phyloP scores from a whole-genome alignment of 2,888 invertebrate species.

The Amiota mariae region DNA sequence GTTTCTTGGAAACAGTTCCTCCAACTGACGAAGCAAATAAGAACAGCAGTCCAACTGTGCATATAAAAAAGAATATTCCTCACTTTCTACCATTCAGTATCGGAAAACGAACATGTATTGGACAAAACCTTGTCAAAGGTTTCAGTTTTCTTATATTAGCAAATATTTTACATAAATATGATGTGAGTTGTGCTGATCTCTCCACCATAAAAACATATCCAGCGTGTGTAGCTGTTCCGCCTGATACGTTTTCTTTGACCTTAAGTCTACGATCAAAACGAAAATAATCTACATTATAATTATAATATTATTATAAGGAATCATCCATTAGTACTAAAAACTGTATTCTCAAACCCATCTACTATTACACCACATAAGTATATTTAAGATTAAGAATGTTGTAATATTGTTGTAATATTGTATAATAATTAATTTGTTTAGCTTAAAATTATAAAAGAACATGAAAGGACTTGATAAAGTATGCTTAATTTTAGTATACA shows the following conservation, averaged over 20 bases:
- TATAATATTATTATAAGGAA: too few species aligned
- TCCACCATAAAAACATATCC: constrained; percentile 77
- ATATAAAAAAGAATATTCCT: constrained; percentile 76
- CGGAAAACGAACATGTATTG: constrained; percentile 87
- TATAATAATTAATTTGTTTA: too few species aligned
- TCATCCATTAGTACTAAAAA: too few species aligned
- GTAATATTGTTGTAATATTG: too few species aligned
- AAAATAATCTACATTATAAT: not conserved
- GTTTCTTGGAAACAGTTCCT: constrained; percentile 77
- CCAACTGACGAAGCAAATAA: not conserved
- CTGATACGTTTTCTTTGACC: constrained; percentile 80
- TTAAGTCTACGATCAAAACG: constrained; percentile 70
- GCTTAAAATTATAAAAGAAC: too few species aligned
- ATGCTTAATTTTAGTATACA: too few species aligned
- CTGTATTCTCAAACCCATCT: not conserved
- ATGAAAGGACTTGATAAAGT: too few species aligned
- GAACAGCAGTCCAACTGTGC: constrained; percentile 42
- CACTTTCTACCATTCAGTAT: constrained; percentile 89
- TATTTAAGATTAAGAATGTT: too few species aligned
- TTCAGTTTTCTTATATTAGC: constrained; percentile 83
- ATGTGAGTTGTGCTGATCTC: constrained; percentile 76
- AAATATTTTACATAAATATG: constrained; percentile 81
- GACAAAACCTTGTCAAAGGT: constrained; percentile 84
- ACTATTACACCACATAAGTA: constrained; percentile 5
- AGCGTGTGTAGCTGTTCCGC: constrained; percentile 83